These are phyloP conservation scores for Drosophila gunungcola DNA, from an alignment of 1,140 invertebrate species.

Conservation along the genomic window DNA sequence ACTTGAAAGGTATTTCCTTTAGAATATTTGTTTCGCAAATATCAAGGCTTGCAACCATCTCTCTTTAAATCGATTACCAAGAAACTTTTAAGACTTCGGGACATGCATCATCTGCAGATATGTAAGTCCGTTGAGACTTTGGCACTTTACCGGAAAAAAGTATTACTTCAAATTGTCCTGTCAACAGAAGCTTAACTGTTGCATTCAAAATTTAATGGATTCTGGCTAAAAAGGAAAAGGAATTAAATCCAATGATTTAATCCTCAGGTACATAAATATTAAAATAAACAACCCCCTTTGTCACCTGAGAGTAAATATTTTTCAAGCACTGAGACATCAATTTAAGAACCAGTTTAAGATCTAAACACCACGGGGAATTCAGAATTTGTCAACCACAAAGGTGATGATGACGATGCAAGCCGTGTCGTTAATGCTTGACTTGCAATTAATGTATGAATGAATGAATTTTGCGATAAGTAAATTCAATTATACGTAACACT, in stretches of 20 bases:
- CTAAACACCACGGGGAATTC: conserved; percentile 22
- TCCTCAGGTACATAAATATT: no score
- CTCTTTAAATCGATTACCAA: background rate
- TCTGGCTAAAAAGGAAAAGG: no score
- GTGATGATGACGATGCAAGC: conserved; percentile 19
- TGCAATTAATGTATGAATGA: conserved; percentile 70
- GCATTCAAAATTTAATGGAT: background rate
- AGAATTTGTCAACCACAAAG: conserved; percentile 34
- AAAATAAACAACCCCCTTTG: background rate
- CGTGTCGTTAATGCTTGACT: conserved; percentile 38
- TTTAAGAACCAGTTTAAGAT: conserved; percentile 32
- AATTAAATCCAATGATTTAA: no score
- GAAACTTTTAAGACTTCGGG: background rate
- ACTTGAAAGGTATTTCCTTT: no score
- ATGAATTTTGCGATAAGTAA: conserved; percentile 81
- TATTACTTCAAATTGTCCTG: background rate
- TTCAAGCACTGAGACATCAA: conserved; percentile 1
- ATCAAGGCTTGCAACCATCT: background rate
- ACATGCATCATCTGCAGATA: background rate
- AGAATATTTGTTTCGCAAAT: no score
- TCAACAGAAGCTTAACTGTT: background rate
- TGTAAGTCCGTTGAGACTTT: no score
- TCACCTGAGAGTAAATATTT: background rate
- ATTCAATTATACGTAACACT: conserved; percentile 81
- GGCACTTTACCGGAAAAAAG: background rate